Percentiles rank a stretch among this genome's conserved stretches.
These are phyloP conservation scores for Pelmatolapia mariae DNA, from an alignment of 2,113 vertebrate species.

Conservation along the genomic window DNA sequence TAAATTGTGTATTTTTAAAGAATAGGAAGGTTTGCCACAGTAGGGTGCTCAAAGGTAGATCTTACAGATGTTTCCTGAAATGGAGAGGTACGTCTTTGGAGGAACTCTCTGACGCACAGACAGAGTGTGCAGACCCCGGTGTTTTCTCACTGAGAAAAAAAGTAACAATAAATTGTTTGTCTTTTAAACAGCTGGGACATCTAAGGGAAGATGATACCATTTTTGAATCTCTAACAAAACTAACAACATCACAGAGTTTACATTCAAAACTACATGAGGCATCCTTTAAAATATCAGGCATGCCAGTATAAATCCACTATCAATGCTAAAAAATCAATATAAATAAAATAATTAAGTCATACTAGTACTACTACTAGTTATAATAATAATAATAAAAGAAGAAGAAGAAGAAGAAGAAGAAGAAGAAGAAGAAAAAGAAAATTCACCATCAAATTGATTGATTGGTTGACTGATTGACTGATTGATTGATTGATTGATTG, in stretches of 20 bases:
- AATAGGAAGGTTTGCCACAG: fast-evolving
- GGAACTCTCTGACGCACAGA: fast-evolving
- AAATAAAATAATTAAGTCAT: neutral
- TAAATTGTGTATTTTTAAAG: neutral
- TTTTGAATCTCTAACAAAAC: neutral
- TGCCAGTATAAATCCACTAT: neutral
- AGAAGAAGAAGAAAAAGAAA: neutral
- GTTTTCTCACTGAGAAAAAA: neutral
- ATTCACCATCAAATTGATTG: neutral
- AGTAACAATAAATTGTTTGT: neutral
- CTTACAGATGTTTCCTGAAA: neutral
- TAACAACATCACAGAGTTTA: neutral
- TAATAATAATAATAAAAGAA: neutral
- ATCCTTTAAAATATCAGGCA: too few relatives aligned
- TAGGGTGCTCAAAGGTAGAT: neutral
- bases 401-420: neutral
- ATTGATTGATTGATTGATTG: too few relatives aligned
- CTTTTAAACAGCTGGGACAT: neutral
- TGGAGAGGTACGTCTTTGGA: neutral
- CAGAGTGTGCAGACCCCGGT: neutral
- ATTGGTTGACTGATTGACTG: too few relatives aligned
- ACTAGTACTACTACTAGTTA: neutral
- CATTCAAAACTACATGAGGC: neutral
- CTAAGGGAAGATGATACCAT: neutral
- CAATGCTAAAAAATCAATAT: neutral